A percentile compares a stretch with the other conserved stretches of the same genome.
phyloP scores from a whole-genome alignment of 2,797 vertebrate genomes.

The Saxicola maurus region DNA sequence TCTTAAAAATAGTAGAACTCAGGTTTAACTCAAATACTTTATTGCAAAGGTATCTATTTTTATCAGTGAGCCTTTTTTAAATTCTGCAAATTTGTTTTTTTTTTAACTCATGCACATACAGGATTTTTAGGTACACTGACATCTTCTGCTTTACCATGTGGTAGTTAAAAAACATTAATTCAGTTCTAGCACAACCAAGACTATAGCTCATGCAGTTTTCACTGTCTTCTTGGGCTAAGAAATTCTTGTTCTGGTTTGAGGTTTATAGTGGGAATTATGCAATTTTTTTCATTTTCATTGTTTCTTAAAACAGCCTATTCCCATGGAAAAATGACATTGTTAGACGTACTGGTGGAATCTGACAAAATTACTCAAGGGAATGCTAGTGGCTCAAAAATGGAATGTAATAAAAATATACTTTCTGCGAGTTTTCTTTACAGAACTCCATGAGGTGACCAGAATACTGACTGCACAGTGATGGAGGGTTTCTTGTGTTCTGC shows the following conservation, averaged over 20 bases:
- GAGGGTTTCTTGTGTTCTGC: background rate
- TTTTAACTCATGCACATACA: background rate
- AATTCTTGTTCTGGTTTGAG: background rate
- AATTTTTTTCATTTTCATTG: background rate
- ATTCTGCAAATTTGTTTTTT: accelerated
- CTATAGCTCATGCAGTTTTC: background rate
- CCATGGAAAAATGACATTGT: background rate
- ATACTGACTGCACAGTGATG: background rate
- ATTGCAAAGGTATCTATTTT: background rate
- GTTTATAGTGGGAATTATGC: accelerated
- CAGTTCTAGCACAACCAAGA: background rate
- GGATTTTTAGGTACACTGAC: background rate
- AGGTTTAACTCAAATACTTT: background rate
- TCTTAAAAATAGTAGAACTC: background rate
- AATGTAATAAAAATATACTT: background rate
- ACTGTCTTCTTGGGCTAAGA: background rate
- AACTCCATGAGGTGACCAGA: background rate
- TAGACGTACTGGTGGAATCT: background rate
- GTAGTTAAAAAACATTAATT: background rate
- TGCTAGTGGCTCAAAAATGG: background rate
- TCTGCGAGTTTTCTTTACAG: background rate
- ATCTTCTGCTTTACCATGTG: background rate
- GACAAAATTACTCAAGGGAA: background rate
- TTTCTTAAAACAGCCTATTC: background rate
- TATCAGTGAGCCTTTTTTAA: background rate